phyloP scores from a whole-genome alignment of 1,140 invertebrate genomes.

The Grapholita molesta region DNA sequence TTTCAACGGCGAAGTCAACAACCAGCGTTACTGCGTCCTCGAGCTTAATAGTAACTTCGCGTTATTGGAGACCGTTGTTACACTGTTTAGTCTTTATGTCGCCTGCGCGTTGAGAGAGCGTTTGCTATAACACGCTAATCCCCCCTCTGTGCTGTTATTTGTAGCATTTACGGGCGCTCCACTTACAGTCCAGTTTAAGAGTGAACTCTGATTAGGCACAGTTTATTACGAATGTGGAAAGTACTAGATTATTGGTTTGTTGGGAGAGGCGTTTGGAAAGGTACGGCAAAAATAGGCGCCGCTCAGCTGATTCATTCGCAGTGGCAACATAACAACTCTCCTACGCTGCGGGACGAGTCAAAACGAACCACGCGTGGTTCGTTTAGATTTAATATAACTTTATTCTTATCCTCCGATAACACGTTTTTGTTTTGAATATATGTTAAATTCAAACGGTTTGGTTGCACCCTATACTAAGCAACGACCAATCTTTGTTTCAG shows the following conservation, averaged over 20 bases:
- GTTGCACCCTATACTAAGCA: neutral
- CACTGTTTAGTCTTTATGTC: neutral
- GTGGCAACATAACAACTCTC: neutral
- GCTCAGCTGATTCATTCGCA: constrained; percentile 65
- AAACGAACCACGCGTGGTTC: neutral
- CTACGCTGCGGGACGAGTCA: neutral
- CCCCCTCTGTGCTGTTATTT: neutral
- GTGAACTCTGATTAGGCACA: neutral
- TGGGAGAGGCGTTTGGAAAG: neutral
- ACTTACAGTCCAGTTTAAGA: neutral
- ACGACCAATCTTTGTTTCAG: too few species aligned
- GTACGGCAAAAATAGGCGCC: neutral
- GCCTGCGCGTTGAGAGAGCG: neutral
- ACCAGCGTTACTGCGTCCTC: neutral
- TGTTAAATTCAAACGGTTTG: neutral
- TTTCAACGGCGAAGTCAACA: neutral
- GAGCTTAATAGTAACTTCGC: neutral
- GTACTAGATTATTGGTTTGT: neutral
- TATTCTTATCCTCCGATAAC: neutral
- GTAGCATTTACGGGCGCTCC: neutral
- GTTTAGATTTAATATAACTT: neutral
- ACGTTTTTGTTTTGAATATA: neutral
- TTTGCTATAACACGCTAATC: neutral
- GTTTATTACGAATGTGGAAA: neutral
- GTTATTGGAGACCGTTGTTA: neutral